These are phyloP conservation scores for Trachythela sp. DNA, from an alignment of 64 coral and sea anemone species.

Conservation along the genomic window DNA sequence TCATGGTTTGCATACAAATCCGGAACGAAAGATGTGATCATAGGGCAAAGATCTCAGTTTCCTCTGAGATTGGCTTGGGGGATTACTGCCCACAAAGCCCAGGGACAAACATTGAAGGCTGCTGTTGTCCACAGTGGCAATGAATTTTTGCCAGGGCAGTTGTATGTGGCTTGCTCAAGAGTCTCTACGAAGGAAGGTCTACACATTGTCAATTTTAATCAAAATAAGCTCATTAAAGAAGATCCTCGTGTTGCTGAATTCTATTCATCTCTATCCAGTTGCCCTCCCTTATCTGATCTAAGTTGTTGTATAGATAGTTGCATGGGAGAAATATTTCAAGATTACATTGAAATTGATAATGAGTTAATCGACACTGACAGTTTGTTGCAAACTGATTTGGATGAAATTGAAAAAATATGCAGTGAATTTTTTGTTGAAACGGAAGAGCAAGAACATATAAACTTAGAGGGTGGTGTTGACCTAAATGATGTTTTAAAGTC, in stretches of 20 bases:
- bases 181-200: slow-evolving; percentile 35
- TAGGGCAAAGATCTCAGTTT: slow-evolving; percentile 43
- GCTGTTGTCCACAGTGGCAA: slow-evolving; percentile 29
- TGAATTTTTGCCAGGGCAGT: slow-evolving; percentile 48
- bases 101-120: slow-evolving; percentile 33
- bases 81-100: slow-evolving; percentile 47
- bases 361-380: not conserved
- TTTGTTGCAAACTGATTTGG: not conserved
- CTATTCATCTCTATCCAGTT: not conserved
- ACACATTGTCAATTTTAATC: slow-evolving; percentile 36
- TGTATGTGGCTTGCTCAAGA: slow-evolving; percentile 54
- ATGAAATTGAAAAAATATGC: not conserved
- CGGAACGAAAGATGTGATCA: not conserved
- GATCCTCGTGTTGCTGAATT: not conserved
- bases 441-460: not conserved
- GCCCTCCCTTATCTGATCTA: not conserved
- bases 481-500: not conserved
- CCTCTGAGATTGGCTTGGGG: slow-evolving; percentile 50
- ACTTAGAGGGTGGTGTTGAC: not conserved
- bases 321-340: not conserved
- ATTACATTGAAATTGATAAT: not conserved
- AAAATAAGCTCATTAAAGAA: slow-evolving; percentile 16
- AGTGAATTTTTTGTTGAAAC: not conserved
- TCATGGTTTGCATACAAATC: slow-evolving; percentile 20
- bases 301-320: not conserved